These are phyloP conservation scores for Eremobia ochroleuca DNA, from an alignment of 2,888 invertebrate species.

Conservation along the genomic window DNA sequence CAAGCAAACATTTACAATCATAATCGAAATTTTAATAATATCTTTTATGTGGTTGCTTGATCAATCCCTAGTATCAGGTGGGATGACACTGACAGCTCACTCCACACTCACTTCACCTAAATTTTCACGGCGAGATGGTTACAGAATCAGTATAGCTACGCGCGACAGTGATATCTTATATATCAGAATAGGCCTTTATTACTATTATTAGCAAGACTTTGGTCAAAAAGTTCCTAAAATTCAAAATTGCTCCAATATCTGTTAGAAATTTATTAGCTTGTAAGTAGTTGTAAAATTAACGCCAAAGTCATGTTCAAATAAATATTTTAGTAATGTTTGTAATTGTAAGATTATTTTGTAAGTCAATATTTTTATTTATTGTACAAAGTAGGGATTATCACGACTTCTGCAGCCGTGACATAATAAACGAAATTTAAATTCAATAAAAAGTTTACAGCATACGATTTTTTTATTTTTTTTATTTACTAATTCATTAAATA, in stretches of 20 bases:
- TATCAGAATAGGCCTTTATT: not conserved
- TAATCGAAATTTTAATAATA: too few relatives aligned
- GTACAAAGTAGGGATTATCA: constrained; percentile 82
- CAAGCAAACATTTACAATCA: too few relatives aligned
- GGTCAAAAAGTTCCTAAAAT: constrained; percentile 76
- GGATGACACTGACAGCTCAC: too few relatives aligned
- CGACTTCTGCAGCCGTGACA: constrained; percentile 51
- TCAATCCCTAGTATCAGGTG: too few relatives aligned
- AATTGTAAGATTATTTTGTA: constrained; percentile 67
- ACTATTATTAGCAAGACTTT: constrained; percentile 63
- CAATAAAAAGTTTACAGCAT: constrained; percentile 71
- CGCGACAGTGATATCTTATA: not conserved
- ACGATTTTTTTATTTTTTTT: constrained; percentile 12
- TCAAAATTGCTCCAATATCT: constrained; percentile 67
- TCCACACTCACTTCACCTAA: too few relatives aligned
- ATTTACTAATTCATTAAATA: not conserved
- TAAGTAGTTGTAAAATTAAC: constrained; percentile 70
- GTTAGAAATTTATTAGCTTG: constrained; percentile 52
- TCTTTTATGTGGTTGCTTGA: too few relatives aligned
- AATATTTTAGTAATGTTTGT: constrained; percentile 61
- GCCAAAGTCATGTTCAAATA: constrained; percentile 75
- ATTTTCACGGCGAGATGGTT: too few relatives aligned
- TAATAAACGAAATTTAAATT: constrained; percentile 68
- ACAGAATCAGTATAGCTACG: not conserved
- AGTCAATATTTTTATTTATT: constrained; percentile 82